Percentiles rank a stretch among this genome's conserved stretches.
phyloP scores from a whole-genome alignment of 2,113 vertebrate species.

The Vombatus ursinus region DNA sequence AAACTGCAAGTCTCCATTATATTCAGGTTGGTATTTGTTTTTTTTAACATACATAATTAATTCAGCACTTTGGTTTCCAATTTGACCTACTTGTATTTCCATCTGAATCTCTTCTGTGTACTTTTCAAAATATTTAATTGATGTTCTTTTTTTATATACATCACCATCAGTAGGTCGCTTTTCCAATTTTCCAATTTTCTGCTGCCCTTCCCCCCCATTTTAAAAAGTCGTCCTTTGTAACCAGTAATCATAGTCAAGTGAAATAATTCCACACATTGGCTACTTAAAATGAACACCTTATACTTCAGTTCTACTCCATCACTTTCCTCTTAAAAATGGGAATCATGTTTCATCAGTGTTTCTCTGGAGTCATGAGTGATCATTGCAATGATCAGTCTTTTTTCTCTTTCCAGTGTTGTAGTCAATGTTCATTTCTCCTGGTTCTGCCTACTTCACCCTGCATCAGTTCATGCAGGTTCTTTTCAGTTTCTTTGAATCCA shows the following conservation, averaged over 20 bases:
- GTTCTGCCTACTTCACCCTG: not conserved
- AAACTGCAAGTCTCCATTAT: not conserved
- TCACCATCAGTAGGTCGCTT: not conserved
- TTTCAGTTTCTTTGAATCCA: not conserved
- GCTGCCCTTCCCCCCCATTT: not conserved
- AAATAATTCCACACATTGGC: not conserved
- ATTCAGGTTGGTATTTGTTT: not conserved
- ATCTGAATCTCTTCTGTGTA: not conserved
- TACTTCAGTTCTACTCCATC: not conserved
- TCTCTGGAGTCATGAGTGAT: not conserved
- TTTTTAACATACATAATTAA: not conserved
- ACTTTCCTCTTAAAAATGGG: not conserved
- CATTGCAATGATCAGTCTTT: not conserved
- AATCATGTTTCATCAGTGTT: not conserved
- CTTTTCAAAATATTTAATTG: not conserved
- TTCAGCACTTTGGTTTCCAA: not conserved
- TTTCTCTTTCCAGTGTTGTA: not conserved
- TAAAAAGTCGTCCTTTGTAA: not conserved
- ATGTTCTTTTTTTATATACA: not conserved
- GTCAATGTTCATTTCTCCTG: not conserved
- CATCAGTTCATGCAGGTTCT: not conserved
- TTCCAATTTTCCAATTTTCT: not conserved
- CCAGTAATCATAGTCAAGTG: not conserved
- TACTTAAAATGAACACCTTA: not conserved
- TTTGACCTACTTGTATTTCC: not conserved